Conservation (phyloP, 1,140 invertebrate genomes). For the Lineus longissimus region DNA sequence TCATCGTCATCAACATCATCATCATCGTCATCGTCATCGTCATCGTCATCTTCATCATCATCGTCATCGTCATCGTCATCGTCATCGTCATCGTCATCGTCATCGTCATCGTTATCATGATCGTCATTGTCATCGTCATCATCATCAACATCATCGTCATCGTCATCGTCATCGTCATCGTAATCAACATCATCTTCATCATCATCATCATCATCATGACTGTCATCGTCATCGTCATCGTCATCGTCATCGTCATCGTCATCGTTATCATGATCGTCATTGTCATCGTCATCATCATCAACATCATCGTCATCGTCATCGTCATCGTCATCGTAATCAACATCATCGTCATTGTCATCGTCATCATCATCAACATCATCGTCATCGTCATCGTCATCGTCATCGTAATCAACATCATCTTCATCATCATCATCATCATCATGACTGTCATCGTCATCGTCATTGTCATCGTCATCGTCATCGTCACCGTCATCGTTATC, state of each 20-base stretch:
- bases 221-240: neutral
- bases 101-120: neutral
- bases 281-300: neutral
- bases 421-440: slow-evolving; percentile 3
- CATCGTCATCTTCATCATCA: neutral
- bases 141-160: neutral
- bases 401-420: neutral
- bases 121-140: no score
- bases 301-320: slow-evolving; percentile 7
- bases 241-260: neutral
- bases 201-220: neutral
- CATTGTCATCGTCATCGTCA: slow-evolving; percentile 4
- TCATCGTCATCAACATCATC: slow-evolving; percentile 1
- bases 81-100: slow-evolving; percentile 7
- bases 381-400: slow-evolving; percentile 13
- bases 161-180: neutral
- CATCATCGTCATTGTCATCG: slow-evolving; percentile 12
- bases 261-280: neutral
- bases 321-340: slow-evolving; percentile 14
- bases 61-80: neutral
- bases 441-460: slow-evolving; percentile 11
- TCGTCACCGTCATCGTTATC: neutral
- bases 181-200: neutral
- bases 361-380: slow-evolving; percentile 16
- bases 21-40: slow-evolving; percentile 6